Evolutionary conservation across 2,797 vertebrate species (phyloP).

Genomic region (Pipistrellus kuhlii): DNA sequence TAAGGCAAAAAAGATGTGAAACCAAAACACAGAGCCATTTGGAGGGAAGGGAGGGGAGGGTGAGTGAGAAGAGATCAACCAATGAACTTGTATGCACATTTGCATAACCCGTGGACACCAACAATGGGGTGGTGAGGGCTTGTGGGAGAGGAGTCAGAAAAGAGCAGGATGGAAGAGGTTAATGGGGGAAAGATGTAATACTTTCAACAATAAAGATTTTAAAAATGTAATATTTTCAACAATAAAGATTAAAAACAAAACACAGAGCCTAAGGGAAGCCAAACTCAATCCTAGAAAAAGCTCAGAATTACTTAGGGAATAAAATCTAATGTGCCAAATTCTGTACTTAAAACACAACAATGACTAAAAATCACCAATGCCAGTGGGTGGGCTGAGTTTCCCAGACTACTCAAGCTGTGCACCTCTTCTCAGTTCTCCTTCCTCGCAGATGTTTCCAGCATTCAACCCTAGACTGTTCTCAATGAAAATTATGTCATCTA

Average conservation of each 20-base stretch:
- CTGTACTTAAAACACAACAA: constrained; percentile 60
- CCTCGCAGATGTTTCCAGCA: not conserved
- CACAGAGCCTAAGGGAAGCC: not conserved
- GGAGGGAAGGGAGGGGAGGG: too few relatives aligned
- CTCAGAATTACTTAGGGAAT: constrained; percentile 35
- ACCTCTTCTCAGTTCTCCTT: not conserved
- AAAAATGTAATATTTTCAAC: too few relatives aligned
- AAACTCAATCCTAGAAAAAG: constrained; percentile 57
- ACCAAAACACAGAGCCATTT: constrained; percentile 48
- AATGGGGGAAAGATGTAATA: too few relatives aligned
- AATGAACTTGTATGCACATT: too few relatives aligned
- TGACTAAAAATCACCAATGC: constrained; percentile 59
- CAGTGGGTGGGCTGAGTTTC: not conserved
- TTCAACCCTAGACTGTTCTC: not conserved
- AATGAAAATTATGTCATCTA: constrained; percentile 34
- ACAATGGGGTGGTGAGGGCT: too few relatives aligned
- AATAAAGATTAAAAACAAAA: constrained; percentile 60
- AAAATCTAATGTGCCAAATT: constrained; percentile 50
- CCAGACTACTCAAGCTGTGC: not conserved
- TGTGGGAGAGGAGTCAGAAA: too few relatives aligned
- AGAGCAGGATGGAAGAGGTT: too few relatives aligned
- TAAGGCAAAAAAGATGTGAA: constrained; percentile 30
- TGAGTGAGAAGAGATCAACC: too few relatives aligned
- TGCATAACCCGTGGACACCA: too few relatives aligned
- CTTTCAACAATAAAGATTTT: too few relatives aligned